A percentile compares a stretch with the other conserved stretches of the same genome.
Evolutionary conservation across 2,888 invertebrate genomes (phyloP).

Genomic region (Tetramorium bicarinatum): DNA sequence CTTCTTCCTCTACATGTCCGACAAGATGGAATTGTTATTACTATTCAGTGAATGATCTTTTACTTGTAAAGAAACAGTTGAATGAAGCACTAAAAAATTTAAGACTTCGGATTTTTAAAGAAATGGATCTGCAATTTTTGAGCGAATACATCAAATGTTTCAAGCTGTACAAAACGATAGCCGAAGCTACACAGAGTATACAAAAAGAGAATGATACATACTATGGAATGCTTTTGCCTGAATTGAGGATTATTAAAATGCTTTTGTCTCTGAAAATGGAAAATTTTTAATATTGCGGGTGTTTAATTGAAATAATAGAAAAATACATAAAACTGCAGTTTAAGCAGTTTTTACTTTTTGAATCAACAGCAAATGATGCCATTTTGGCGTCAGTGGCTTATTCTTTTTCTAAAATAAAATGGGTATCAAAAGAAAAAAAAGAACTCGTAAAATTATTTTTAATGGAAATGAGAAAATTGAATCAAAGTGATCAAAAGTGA

Average conservation of each 20-base stretch:
- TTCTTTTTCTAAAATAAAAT: conserved; percentile 7
- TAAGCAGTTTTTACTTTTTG: background rate
- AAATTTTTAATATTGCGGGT: conserved; percentile 24
- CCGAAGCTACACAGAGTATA: conserved; percentile 21
- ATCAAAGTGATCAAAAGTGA: background rate
- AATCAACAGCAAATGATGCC: conserved; percentile 19
- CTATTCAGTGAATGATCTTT: background rate
- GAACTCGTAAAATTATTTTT: background rate
- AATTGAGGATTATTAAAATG: conserved; percentile 54
- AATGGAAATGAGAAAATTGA: conserved; percentile 11
- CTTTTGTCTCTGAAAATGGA: conserved; percentile 39
- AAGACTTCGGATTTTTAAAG: background rate
- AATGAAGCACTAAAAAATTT: background rate
- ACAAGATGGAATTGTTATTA: conserved; percentile 4
- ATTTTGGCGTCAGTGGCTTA: conserved; percentile 3
- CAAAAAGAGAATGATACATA: conserved; percentile 55
- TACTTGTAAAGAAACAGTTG: background rate
- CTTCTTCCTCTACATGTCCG: background rate
- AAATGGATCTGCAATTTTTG: background rate
- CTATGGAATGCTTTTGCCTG: conserved; percentile 50
- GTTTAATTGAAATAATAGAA: background rate
- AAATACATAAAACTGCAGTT: background rate
- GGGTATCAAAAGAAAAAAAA: conserved; percentile 5
- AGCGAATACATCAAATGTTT: background rate
- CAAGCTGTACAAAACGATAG: background rate